phyloP scores from a whole-genome alignment of 2,888 invertebrate species.

The Diaphora mendica region DNA sequence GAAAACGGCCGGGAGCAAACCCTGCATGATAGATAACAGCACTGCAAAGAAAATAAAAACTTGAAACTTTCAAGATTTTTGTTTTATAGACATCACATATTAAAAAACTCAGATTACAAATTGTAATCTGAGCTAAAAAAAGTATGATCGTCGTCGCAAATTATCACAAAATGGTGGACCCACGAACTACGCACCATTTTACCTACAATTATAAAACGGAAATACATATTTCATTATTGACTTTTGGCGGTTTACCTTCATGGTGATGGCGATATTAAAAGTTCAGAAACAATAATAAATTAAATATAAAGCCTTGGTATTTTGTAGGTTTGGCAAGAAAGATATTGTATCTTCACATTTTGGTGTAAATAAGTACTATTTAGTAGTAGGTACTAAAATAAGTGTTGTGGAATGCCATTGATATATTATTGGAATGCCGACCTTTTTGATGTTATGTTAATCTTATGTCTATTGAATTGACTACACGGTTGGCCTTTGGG shows the following conservation, averaged over 20 bases:
- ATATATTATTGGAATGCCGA: no score
- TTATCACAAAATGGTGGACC: constrained; percentile 15
- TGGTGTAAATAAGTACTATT: background rate
- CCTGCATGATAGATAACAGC: no score
- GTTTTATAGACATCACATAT: background rate
- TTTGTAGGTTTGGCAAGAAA: constrained; percentile 16
- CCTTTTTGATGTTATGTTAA: background rate
- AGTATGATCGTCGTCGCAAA: background rate
- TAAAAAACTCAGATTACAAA: no score
- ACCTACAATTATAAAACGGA: constrained; percentile 2
- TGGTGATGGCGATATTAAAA: constrained; percentile 18
- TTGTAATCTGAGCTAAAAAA: no score
- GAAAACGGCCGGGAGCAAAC: no score
- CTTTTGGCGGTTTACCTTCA: constrained; percentile 39
- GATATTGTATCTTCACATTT: constrained; percentile 26
- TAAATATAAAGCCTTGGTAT: constrained; percentile 40
- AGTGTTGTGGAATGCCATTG: background rate
- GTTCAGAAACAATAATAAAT: constrained; percentile 30
- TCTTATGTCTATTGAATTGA: no score
- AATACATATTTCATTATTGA: constrained; percentile 2
- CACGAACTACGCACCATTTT: constrained; percentile 13
- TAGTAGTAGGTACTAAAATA: no score
- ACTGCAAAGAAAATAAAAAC: no score
- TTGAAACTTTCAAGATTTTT: background rate
- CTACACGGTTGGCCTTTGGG: no score